Evolutionary conservation across 1,140 invertebrate genomes (phyloP), one percentile per base, ranked within the genome.

Genomic region (Solenopsis fugax): DNA sequence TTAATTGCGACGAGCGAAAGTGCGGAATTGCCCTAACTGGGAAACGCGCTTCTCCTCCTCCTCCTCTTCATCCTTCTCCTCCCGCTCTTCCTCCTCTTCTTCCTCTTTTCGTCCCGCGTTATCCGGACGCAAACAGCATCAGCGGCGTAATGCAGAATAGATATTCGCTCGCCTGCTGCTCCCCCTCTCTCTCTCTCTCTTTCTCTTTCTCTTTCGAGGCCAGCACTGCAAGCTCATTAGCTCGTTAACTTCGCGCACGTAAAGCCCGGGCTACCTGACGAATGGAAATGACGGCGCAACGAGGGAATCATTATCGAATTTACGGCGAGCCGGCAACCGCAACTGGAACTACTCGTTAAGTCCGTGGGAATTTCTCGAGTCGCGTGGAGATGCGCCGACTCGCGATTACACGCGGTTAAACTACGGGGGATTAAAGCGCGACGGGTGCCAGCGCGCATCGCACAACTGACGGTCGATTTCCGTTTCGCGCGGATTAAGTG

Each of bases 1-100:
- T 95, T 95, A 95, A 95, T 94, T 92, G 92, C 91, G 90, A 88
- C 90, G 92, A 69, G 91, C 93, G 91, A 92, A 93, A 93, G 93
- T 92, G 91, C 93, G 93, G 91, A 94, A 93, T 93, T 93, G 91
- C 75, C 87, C 89, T 90, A 93, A 93, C 91, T 90, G 91, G 92
- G 92, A 94, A 94, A 94, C 88, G 90, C 86, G 86, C 48, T 34
- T 71, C 85, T 67, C 37, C 54, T 54, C 24, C 13, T 29, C 7
- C 12, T 41, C 18, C n/a, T 10, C 18, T 5, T 37, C 37, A 37
- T 5, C 5, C 37, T 37, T 5, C 37, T 12, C 21, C 10, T 16
- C 21, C 5, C 41, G 2, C 21, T 12, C 64, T 34, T n/a, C 29
- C 29, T 29, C 29, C 24, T 62, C 50, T 16, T 37, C 50, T 4